Percentiles rank a stretch among this genome's conserved stretches.
Conservation (phyloP, 1,140 invertebrate genomes). For the Heliconius hermathena region DNA sequence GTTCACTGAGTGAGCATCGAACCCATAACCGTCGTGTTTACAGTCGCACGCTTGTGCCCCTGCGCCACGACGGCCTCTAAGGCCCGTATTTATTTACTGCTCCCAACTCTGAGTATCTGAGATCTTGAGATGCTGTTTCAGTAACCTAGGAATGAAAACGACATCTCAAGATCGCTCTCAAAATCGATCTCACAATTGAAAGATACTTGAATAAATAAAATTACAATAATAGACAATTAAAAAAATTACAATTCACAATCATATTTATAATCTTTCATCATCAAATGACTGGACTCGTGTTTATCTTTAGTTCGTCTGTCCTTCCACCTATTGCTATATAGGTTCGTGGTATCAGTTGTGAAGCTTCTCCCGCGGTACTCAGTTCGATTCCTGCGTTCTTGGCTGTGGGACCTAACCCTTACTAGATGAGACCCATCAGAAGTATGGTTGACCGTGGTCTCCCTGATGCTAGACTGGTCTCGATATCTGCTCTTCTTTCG, state of each 20-base stretch:
- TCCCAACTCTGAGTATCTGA: too few species aligned
- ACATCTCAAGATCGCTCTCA: not conserved
- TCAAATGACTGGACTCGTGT: slow-evolving; percentile 33
- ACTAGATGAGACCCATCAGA: slow-evolving; percentile 71
- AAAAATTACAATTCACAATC: slow-evolving; percentile 37
- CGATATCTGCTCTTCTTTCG: slow-evolving; percentile 76
- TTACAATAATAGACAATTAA: not conserved
- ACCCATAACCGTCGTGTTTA: too few species aligned
- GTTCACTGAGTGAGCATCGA: too few species aligned
- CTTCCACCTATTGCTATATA: slow-evolving; percentile 55
- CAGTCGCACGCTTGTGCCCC: too few species aligned
- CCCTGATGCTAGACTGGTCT: slow-evolving; percentile 83
- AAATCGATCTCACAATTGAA: too few species aligned
- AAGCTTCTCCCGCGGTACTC: slow-evolving; percentile 55
- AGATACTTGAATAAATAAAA: too few species aligned
- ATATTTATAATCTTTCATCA: slow-evolving; percentile 40
- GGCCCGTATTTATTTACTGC: too few species aligned
- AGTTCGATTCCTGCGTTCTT: slow-evolving; percentile 54
- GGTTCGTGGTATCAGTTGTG: slow-evolving; percentile 49
- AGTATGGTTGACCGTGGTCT: slow-evolving; percentile 77
- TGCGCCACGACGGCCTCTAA: too few species aligned
- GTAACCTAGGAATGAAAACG: not conserved
- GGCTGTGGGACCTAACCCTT: slow-evolving; percentile 63
- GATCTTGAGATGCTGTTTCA: not conserved
- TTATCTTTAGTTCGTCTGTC: slow-evolving; percentile 42